Evolutionary conservation across 2,797 vertebrate species (phyloP).

Genomic region (Myripristis murdjan): DNA sequence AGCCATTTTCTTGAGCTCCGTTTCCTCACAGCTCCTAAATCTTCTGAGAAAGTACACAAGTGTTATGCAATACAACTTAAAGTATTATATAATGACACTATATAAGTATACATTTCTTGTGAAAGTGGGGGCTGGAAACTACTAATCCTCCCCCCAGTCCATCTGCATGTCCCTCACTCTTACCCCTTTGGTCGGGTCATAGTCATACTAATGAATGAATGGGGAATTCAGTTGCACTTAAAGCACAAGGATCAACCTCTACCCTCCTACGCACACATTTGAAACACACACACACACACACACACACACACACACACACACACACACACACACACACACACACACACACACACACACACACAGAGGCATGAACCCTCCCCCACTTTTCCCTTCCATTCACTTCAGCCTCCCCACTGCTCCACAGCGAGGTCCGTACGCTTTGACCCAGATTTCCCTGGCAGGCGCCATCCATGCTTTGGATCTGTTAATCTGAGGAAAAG

Average conservation of each 20-base stretch:
- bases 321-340: not conserved
- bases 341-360: conserved; percentile 12
- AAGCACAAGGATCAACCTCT: conserved; percentile 4
- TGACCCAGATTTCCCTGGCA: conserved; percentile 72
- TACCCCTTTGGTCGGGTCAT: not conserved
- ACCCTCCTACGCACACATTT: not conserved
- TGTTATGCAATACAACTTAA: too few relatives aligned
- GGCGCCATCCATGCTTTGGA: conserved; percentile 26
- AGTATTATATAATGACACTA: too few relatives aligned
- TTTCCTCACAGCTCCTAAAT: not conserved
- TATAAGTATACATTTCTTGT: too few relatives aligned
- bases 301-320: conserved; percentile 22
- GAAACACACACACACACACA: not conserved
- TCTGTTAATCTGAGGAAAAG: conserved; percentile 29
- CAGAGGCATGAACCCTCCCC: conserved; percentile 49
- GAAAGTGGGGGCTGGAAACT: too few relatives aligned
- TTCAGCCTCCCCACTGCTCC: conserved; percentile 39
- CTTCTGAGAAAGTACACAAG: not conserved
- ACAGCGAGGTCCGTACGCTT: conserved; percentile 33
- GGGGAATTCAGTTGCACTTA: conserved; percentile 12
- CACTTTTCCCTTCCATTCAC: conserved; percentile 39
- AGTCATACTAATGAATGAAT: not conserved
- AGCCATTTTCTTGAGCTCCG: not conserved
- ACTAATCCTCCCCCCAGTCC: not conserved
- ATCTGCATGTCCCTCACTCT: not conserved